These are phyloP conservation scores for Dasysyrphus albostriatus DNA, from an alignment of 2,888 invertebrate genomes.

Conservation along the genomic window DNA sequence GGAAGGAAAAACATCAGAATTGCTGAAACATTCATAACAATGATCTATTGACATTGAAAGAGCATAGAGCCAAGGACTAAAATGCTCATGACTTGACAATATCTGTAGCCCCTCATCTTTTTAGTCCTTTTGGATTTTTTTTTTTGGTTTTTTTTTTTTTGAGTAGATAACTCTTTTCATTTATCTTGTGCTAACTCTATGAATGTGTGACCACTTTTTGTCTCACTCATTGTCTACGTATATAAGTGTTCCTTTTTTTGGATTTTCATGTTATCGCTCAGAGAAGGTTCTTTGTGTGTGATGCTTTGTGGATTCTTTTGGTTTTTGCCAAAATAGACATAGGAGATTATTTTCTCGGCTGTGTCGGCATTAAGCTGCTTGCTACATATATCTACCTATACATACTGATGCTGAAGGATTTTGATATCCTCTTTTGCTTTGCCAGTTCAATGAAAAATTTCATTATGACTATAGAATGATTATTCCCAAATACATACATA, in stretches of 20 bases:
- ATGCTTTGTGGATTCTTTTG: conserved; percentile 38
- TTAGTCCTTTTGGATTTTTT: background rate
- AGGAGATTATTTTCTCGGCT: conserved; percentile 46
- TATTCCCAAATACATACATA: conserved; percentile 36
- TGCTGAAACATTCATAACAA: conserved; percentile 75
- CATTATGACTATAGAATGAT: conserved; percentile 62
- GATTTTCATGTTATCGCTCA: conserved; percentile 49
- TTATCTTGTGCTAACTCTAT: conserved; percentile 55
- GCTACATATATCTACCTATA: no score
- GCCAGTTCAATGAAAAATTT: conserved; percentile 64
- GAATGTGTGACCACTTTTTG: conserved; percentile 53
- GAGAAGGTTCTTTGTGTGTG: conserved; percentile 55
- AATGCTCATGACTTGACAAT: conserved; percentile 68
- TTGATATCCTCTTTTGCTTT: conserved; percentile 39
- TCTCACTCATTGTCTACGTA: conserved; percentile 27
- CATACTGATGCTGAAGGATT: background rate
- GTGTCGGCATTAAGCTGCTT: conserved; percentile 17
- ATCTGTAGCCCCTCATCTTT: conserved; percentile 25
- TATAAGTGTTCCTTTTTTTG: conserved; percentile 39
- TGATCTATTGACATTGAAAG: conserved; percentile 71
- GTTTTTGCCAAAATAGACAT: conserved; percentile 36
- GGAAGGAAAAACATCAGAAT: conserved; percentile 64
- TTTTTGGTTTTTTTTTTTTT: conserved; percentile 14
- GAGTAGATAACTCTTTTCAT: conserved; percentile 65
- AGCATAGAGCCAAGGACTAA: conserved; percentile 64